These are phyloP conservation scores for Serinus canaria DNA, from an alignment of 2,113 vertebrate genomes.

Conservation along the genomic window DNA sequence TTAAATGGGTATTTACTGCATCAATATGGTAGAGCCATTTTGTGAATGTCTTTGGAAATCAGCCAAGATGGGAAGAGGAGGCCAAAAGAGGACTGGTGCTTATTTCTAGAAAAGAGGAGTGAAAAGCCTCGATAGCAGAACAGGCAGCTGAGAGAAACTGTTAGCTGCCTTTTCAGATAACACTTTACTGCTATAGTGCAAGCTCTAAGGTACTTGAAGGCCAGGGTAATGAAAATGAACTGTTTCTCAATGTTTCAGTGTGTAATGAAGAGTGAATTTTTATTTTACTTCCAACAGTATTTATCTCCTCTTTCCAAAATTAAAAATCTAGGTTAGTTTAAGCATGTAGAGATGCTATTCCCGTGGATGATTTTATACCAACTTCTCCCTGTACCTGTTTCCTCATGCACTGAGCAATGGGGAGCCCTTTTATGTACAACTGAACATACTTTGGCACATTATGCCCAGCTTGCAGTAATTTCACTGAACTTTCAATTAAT, in stretches of 20 bases:
- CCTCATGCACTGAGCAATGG: fast-evolving
- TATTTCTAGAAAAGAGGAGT: not conserved
- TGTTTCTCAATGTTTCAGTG: not conserved
- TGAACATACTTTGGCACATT: not conserved
- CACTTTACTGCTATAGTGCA: fast-evolving
- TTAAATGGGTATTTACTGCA: not conserved
- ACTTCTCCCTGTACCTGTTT: not conserved
- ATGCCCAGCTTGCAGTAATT: not conserved
- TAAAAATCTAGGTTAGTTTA: not conserved
- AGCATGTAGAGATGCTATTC: not conserved
- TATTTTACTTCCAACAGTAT: not conserved
- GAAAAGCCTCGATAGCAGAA: not conserved
- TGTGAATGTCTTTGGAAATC: not conserved
- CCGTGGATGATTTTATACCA: not conserved
- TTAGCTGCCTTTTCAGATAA: not conserved
- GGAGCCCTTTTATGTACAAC: not conserved
- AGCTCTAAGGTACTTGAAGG: not conserved
- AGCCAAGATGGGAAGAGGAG: not conserved
- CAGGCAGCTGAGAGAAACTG: not conserved
- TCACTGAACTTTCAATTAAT: not conserved
- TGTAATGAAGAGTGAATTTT: not conserved
- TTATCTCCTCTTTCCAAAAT: not conserved
- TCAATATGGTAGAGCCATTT: not conserved
- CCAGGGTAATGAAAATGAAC: not conserved
- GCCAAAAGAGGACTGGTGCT: not conserved